Evolutionary conservation across 2,888 invertebrate genomes (phyloP), one percentile per base, ranked within the genome.

Genomic region (Epirrita christyi): DNA sequence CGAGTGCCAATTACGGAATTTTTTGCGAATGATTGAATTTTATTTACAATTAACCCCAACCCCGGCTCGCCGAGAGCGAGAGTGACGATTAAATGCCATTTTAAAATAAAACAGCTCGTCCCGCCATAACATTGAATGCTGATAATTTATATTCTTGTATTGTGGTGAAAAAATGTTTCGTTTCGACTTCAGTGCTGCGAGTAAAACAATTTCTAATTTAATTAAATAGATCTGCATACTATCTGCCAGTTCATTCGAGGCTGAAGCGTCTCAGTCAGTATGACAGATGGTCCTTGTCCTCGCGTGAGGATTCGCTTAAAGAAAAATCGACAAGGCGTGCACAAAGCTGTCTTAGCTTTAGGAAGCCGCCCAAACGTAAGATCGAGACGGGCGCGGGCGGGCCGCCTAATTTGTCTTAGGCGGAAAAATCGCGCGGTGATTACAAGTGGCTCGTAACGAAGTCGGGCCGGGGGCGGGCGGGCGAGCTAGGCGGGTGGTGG

Each of bases 361-460:
- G 86, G 86, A 87, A 86, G 73, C 82, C 88, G 86, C 85, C 89
- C 88, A 85, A 84, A 81, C 70, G 80, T 74, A 78, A 78, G 77
- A 70, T 64, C 56, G 70, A 67, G 76, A 70, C 75, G 77, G 68
- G 73, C 81, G 82, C 78, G 80, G 80, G 80, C 76, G 84, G 85
- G 78, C 88, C 86, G 88, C 90, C 89, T 92, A 92, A 92, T 91
- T 91, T 88, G 87, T 91, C 91, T 92, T 88, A 90, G 91, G 89
- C 90, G 90, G 90, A 91, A 92, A 91, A 92, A 92, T 90, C 88
- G 88, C 85, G 82, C 81, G 85, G 87, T 87, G 86, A 90, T 91
- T 89, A 91, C 91, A 91, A 91, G 91, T 92, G 90, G 89, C 88
- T 89, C 89, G 88, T 91, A 92, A 92, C 91, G 91, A 92, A 92